phyloP scores from a whole-genome alignment of 1,140 invertebrate genomes.

The Drosophila sechellia region DNA sequence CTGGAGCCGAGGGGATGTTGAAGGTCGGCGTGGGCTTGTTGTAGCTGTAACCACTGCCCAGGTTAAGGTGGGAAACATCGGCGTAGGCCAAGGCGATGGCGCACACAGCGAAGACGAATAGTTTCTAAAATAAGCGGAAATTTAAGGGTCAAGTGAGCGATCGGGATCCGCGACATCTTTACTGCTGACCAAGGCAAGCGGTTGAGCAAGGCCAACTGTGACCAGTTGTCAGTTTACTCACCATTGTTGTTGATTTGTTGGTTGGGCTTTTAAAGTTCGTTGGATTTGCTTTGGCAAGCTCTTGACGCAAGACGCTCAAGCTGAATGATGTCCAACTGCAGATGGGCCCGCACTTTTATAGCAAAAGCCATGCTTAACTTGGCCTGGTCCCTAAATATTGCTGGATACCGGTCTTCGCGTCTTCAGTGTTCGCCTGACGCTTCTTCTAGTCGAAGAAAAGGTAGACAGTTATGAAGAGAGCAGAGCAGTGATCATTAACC shows the following conservation, averaged over 20 bases:
- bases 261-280: conserved; percentile 54
- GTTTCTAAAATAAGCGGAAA: conserved; percentile 61
- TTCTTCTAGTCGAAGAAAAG: conserved; percentile 39
- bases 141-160: conserved; percentile 7
- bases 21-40: conserved; percentile 64
- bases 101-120: conserved; percentile 76
- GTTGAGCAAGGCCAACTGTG: conserved; percentile 42
- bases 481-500: conserved; percentile 29
- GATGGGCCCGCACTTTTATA: conserved; percentile 72
- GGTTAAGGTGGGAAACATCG: conserved; percentile 71
- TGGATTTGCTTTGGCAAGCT: conserved; percentile 59
- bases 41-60: conserved; percentile 68
- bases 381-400: conserved; percentile 26
- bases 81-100: conserved; percentile 67
- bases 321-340: conserved; percentile 72
- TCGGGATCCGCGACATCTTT: conserved; percentile 7
- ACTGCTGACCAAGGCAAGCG: conserved; percentile 52
- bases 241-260: conserved; percentile 75
- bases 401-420: conserved; percentile 8
- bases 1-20: conserved; percentile 57
- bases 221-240: conserved; percentile 24
- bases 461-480: conserved; percentile 9
- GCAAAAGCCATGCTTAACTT: conserved; percentile 21
- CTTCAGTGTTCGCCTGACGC: conserved; percentile 16
- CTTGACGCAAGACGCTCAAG: conserved; percentile 63